Evolutionary conservation across 2,113 vertebrate genomes (phyloP).

Genomic region (Tor tambroides): DNA sequence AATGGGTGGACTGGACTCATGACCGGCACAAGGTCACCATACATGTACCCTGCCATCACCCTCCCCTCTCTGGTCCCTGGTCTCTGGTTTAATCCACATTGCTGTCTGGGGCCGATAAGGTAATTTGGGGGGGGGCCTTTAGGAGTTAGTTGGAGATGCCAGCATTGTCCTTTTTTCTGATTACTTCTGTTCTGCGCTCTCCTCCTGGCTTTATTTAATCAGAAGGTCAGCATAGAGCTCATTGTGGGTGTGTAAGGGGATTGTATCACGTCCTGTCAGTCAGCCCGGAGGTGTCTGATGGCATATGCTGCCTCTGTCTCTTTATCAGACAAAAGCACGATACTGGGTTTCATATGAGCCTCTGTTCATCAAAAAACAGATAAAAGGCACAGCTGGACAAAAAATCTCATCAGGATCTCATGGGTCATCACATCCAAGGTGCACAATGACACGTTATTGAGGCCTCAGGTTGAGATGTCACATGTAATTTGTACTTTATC

Average conservation of each 20-base stretch:
- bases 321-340: slow-evolving; percentile 33
- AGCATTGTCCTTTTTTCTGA: slow-evolving; percentile 47
- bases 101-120: slow-evolving; percentile 70
- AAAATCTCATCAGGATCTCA: slow-evolving; percentile 10
- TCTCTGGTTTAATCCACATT: slow-evolving; percentile 57
- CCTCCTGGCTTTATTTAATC: slow-evolving; percentile 63
- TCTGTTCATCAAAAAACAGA: background rate
- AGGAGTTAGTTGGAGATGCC: slow-evolving; percentile 50
- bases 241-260: slow-evolving; percentile 38
- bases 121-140: slow-evolving; percentile 46
- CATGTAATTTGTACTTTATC: slow-evolving; percentile 23
- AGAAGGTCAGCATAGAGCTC: slow-evolving; percentile 55
- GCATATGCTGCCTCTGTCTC: slow-evolving; percentile 2
- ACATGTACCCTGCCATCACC: slow-evolving; percentile 7
- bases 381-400: slow-evolving; percentile 1
- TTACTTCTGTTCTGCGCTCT: slow-evolving; percentile 54
- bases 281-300: slow-evolving; percentile 26
- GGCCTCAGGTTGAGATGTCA: background rate
- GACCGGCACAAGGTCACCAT: slow-evolving; percentile 64
- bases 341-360: slow-evolving; percentile 17
- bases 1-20: background rate
- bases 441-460: background rate
- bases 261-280: slow-evolving; percentile 40
- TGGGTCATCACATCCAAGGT: slow-evolving; percentile 15
- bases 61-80: background rate